Base-by-base conservation (phyloP, 2,797 vertebrate species). In the Chloroceryle amazona region DNA sequence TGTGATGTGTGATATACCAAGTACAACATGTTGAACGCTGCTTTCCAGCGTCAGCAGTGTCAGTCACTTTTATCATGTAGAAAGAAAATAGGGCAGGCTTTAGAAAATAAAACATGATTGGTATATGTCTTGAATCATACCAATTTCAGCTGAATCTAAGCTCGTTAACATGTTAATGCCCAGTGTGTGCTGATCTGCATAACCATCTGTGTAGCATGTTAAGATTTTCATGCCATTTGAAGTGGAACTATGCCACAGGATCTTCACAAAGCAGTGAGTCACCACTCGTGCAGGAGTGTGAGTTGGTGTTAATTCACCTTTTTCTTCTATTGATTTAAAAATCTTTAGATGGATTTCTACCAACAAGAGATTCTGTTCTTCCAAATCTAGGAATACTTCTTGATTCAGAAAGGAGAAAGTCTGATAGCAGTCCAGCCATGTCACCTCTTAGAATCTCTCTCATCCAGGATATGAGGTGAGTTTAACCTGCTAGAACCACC, bases 401-500 rank as follows among this genome's bases (percentile, higher is more conserved):
- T 81, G 99, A 99, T 96, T 98, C 98, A 25, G 99, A 99, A 96
- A 99, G 99, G 95, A 98, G 99, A 31, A 99, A 99, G 95, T 99
- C 99, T 66, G 99, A 99, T 79, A 98, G 99, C 29, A 98, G 98
- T 78, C 98, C 98, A 42, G 98, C 98, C 67, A 98, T 99, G 99
- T 98, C 99, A 22, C 99, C 99, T 81, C 98, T 99, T 55, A 99
- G 99, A 98, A 97, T 99, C 90, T 99, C 99, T 39, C 98, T 99
- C 41, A 98, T 99, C 93, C 99, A 99, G 96, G 99, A 99, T 97
- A 99, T 99, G 99, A 99, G 99, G 99, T 99, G 96, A 98, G 98
- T 96, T 87, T 90, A 94, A 86, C 17, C 26, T 94, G 26, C 29
- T 68, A 84, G 92, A 58, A 57, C 35, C 65, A 80, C 6, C 14